Percentiles rank a stretch among this genome's conserved stretches.
Conservation (phyloP, 2,113 vertebrate genomes). For the Tinamus guttatus region DNA sequence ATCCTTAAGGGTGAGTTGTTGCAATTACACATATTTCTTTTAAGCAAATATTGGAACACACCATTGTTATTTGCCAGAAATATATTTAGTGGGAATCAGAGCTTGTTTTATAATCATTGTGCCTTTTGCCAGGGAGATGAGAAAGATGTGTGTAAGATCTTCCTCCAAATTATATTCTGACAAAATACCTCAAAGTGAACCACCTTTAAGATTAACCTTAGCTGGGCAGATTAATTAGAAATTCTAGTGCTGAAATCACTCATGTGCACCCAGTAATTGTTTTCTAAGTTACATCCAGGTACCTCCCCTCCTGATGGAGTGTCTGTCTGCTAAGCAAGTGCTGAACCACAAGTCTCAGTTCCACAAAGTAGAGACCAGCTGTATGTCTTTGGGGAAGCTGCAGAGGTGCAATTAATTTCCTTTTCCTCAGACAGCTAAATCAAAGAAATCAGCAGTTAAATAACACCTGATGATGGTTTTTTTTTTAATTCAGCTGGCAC, state of each 20-base stretch:
- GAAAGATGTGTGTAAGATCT: neutral
- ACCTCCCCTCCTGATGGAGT: neutral
- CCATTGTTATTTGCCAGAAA: neutral
- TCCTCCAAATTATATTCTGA: neutral
- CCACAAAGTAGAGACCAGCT: neutral
- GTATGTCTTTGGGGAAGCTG: neutral
- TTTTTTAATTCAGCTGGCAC: neutral
- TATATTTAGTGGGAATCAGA: neutral
- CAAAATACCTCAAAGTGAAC: neutral
- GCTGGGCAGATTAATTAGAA: neutral
- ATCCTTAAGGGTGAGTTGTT: neutral
- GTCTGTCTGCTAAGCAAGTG: neutral
- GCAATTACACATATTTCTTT: neutral
- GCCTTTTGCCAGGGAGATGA: neutral
- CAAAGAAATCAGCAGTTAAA: neutral
- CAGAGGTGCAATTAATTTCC: neutral
- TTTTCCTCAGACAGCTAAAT: neutral
- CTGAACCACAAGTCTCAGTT: neutral
- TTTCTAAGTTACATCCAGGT: neutral
- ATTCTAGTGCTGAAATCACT: neutral
- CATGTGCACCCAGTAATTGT: neutral
- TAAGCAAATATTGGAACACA: neutral
- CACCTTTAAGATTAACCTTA: neutral
- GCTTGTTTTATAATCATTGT: neutral
- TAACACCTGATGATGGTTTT: neutral